phyloP scores from a whole-genome alignment of 2,888 invertebrate genomes.

The Minunthozetes semirufus region DNA sequence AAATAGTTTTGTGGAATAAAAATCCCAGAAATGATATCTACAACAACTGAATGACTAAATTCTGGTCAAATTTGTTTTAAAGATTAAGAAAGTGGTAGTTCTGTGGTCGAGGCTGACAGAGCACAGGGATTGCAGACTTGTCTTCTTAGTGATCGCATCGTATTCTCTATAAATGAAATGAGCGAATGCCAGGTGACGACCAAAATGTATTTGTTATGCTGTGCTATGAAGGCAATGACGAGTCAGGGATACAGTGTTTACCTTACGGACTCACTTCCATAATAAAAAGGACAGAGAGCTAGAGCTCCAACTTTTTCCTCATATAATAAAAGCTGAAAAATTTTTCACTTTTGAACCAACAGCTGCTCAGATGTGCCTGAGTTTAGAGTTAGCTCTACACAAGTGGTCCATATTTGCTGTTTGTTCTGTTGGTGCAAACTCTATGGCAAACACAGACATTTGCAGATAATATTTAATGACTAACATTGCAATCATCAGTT shows the following conservation, averaged over 20 bases:
- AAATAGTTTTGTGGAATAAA: not conserved
- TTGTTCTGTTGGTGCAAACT: not conserved
- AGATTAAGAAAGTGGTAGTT: conserved; percentile 17
- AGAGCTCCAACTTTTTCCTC: conserved; percentile 5
- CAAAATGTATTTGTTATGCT: conserved; percentile 18
- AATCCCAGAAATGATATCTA: not conserved
- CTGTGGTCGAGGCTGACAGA: not conserved
- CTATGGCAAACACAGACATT: conserved; percentile 19
- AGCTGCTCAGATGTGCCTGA: conserved; percentile 1
- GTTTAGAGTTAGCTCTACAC: not conserved
- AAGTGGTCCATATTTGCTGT: not conserved
- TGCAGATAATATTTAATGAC: not conserved
- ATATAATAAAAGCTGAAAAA: conserved; percentile 17
- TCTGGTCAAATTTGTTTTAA: conserved; percentile 16
- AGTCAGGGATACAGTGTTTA: conserved; percentile 10
- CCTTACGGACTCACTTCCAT: conserved; percentile 6
- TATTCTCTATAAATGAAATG: conserved; percentile 21
- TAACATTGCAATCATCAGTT: not conserved
- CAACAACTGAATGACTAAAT: conserved; percentile 11
- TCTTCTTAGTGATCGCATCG: not conserved
- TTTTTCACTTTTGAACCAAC: conserved; percentile 15
- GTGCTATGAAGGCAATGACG: not conserved
- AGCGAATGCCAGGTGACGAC: conserved; percentile 18
- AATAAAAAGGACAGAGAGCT: not conserved
- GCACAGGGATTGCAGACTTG: not conserved